Evolutionary conservation across 2,888 invertebrate genomes (phyloP), one percentile per base, ranked within the genome.

Genomic region (Crepidodera aurea): DNA sequence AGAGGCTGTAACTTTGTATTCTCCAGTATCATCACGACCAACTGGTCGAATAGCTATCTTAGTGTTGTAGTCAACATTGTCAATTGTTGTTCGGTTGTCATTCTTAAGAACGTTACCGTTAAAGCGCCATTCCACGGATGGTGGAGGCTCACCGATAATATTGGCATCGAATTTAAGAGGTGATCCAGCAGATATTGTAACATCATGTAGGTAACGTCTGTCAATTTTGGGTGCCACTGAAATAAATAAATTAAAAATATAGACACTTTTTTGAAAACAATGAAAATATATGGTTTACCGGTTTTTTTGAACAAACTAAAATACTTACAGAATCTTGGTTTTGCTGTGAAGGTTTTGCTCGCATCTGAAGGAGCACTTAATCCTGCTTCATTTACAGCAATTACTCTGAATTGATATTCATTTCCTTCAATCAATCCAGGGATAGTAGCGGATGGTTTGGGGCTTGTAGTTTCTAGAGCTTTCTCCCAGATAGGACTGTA

Each of bases 361-460:
- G 92, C 84, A 59, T 94, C 93, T 6, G 96, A 94, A 0, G 97
- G 94, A 72, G 94, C 93, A 74, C 97, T 94, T 77, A 90, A 90
- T 0, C 99, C 99, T 7, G 94, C 96, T 79, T 94, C 94, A 83
- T 99, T 99, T 56, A 97, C 85, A 6, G 98, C 98, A 69, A 95
- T 88, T 25, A 98, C 91, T 25, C 98, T 89, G 90, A 98, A 98
- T 81, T 97, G 96, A 80, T 96, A 97, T 78, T 97, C 96, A 79
- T 95, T 94, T 71, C 97, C 97, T 84, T 97, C 97, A 75, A 93
- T 92, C 48, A 98, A 82, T 39, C 94, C 94, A 77, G 91, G 91
- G n/a, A 96, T 90, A 56, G 90, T 90, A 51, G 91, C 96, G 60
- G 86, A 83, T 0, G 92, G 89, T 4, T 84, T 85, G 0, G 92